Evolutionary conservation across 2,888 invertebrate genomes (phyloP), one percentile per base, ranked within the genome.

Genomic region (Neria commutata): DNA sequence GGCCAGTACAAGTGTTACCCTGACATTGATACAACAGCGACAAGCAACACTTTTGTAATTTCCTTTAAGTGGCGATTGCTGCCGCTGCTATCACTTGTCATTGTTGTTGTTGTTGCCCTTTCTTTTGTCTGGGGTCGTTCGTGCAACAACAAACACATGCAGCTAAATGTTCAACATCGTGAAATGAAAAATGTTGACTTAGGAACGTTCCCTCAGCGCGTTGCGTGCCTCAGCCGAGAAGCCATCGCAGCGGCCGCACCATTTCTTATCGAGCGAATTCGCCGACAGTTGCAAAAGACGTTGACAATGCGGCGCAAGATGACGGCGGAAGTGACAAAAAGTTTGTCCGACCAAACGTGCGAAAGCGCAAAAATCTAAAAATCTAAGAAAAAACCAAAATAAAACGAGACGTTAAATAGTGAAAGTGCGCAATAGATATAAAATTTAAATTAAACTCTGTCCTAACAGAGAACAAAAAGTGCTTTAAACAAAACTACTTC

Each of bases 311-410:
- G 47, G 45, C 46, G 57, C 40, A 46, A 46, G 2, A 51, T 52
- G 47, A 57, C 52, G 25, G 25, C 57, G 52, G 47, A 52, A 57
- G 25, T 52, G 52, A 17, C 57, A 52, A 51, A 52, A 52, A 52
- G 51, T 47, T 33, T 42, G 8, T n/a, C 5, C 8, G 4, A 14
- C 16, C 16, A 11, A 37, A 37, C 4, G 17, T 42, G 21, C 21
- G 42, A 5, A 37, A 42, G n/a, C 6, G 6, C 6, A 42, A 42
- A 10, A 42, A n/a, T 6, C n/a, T 10, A 42, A 42, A 42, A 42
- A 16, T 42, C n/a, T 42, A 16, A 10, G n/a, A 42, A 42, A 42
- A 42, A 42, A n/a, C n/a, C 5, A 29, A 29, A n/a, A 4, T 11
- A 47, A 17, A 23, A 23, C 6, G 24, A 5, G 46, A 3, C 5